Evolutionary conservation across 2,888 invertebrate genomes (phyloP).

Genomic region (Aricia artaxerxes): DNA sequence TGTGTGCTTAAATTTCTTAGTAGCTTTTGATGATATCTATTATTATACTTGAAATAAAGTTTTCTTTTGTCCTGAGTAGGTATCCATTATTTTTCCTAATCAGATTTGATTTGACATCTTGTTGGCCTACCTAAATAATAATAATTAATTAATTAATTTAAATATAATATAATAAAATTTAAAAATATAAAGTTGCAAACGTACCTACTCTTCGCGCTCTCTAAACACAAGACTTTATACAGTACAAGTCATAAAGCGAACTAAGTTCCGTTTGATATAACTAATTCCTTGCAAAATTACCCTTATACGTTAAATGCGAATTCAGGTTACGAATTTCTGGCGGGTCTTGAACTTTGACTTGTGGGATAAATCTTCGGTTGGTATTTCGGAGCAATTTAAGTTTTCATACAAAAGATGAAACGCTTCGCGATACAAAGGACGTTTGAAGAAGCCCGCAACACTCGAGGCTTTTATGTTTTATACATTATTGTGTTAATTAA

Average conservation of each 20-base stretch:
- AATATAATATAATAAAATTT: not conserved
- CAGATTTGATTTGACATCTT: too few species aligned
- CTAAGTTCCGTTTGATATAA: not conserved
- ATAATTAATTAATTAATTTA: not conserved
- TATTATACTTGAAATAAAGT: not conserved
- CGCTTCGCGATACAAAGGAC: slow-evolving; percentile 61
- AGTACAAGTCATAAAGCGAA: not conserved
- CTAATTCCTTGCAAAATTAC: slow-evolving; percentile 34
- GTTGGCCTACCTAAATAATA: not conserved
- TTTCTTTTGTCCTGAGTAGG: not conserved
- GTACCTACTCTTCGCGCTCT: not conserved
- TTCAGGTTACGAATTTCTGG: slow-evolving; percentile 39
- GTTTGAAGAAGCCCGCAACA: slow-evolving; percentile 51
- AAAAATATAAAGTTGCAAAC: not conserved
- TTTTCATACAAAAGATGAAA: slow-evolving; percentile 59
- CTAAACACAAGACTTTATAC: not conserved
- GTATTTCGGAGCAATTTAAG: slow-evolving; percentile 62
- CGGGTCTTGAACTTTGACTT: slow-evolving; percentile 46
- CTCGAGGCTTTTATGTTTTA: slow-evolving; percentile 32
- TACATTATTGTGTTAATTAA: slow-evolving; percentile 28
- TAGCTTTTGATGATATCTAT: too few species aligned
- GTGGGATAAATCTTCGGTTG: slow-evolving; percentile 47
- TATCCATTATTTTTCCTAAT: too few species aligned
- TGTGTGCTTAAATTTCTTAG: too few species aligned
- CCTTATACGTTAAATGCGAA: slow-evolving; percentile 5